Base-by-base conservation (phyloP, 2,888 invertebrate species). In the Clanis bilineata region DNA sequence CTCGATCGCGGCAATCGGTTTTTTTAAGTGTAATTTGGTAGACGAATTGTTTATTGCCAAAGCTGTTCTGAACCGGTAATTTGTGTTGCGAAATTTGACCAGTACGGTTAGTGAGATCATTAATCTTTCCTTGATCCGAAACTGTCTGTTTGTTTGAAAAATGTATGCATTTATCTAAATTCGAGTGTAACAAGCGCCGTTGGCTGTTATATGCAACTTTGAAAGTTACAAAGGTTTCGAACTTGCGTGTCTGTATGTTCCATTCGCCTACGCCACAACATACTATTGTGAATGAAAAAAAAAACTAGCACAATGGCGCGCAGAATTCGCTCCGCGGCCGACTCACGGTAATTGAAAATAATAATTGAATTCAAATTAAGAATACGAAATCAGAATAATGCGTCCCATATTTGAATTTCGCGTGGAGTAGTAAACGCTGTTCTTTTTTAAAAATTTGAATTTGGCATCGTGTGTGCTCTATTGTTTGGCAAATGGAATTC, bases 391-490 rank as follows among this genome's bases (percentile, higher is more conserved):
- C 81, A 80, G 82, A 85, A 86, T 85, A 87, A 85, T 83, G 82
- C 79, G 79, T 85, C 79, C 84, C 85, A 83, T 85, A 83, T 89
- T 88, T 82, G 83, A 88, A 89, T 82, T 86, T 85, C 80, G 83
- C 85, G 81, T 73, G 77, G 76, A 70, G 72, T 76, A 77, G 62
- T 60, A 43, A 55, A 73, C 77, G 77, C 76, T 77, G 80, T 82
- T 84, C 81, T 82, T 81, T 85, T 82, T 83, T 81, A 72, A 79
- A 86, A 84, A 82, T 86, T 90, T 85, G 85, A 90, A 89, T 91
- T 91, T 80, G 78, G 86, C 86, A 86, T 86, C 87, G 86, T 86
- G 85, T 90, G 84, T 87, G 86, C 86, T 88, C 87, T 88, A 90
- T 90, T 91, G 90, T 90, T 77, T 82, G 75, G 84, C 82, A 85